Evolutionary conservation across 2,888 invertebrate species (phyloP).

Genomic region (Phengaris arion): DNA sequence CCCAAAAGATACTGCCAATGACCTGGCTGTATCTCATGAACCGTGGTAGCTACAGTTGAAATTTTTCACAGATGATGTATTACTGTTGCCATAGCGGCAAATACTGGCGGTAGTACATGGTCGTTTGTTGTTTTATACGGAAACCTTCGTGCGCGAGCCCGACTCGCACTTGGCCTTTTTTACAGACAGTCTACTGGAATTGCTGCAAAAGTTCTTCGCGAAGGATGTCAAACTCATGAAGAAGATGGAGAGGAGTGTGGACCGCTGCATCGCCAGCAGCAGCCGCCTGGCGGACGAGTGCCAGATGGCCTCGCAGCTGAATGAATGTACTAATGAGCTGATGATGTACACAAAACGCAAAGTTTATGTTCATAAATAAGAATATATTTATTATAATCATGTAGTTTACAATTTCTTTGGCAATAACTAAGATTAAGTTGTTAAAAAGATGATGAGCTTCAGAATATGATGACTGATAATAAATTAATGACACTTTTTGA

Average conservation of each 20-base stretch:
- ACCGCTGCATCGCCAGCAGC: conserved; percentile 62
- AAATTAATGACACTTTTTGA: too few relatives aligned
- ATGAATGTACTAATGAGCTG: conserved; percentile 68
- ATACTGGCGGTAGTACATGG: too few relatives aligned
- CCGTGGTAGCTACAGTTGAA: too few relatives aligned
- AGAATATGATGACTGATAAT: too few relatives aligned
- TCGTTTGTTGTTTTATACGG: too few relatives aligned
- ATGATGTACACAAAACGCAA: conserved; percentile 65
- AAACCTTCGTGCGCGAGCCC: too few relatives aligned
- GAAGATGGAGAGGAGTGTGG: conserved; percentile 64
- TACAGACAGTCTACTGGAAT: conserved; percentile 57
- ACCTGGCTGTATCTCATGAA: too few relatives aligned
- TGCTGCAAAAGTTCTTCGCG: conserved; percentile 66
- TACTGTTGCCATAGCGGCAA: too few relatives aligned
- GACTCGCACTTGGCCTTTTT: conserved; percentile 29
- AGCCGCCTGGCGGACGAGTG: conserved; percentile 57
- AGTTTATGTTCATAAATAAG: conserved; percentile 56
- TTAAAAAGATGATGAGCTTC: too few relatives aligned
- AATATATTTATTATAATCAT: conserved; percentile 12
- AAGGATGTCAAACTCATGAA: conserved; percentile 67
- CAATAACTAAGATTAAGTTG: too few relatives aligned
- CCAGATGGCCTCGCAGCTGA: conserved; percentile 58
- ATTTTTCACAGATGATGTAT: too few relatives aligned
- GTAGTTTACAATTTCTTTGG: neutral
- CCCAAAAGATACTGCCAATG: too few relatives aligned